Evolutionary conservation across 2,113 vertebrate species (phyloP).

Genomic region (Notarius lentiginosus): DNA sequence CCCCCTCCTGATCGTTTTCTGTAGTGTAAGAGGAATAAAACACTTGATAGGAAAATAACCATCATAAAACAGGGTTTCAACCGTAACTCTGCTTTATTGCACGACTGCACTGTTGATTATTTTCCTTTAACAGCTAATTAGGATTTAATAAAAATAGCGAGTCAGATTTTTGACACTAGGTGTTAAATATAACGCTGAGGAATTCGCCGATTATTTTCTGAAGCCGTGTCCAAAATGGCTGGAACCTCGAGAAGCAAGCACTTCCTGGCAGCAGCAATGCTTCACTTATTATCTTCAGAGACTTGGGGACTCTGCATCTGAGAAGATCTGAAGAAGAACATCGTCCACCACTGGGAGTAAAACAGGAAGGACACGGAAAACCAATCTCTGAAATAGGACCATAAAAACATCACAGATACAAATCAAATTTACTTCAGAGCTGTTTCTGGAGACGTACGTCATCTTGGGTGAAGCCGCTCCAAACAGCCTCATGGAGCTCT

Average conservation of each 20-base stretch:
- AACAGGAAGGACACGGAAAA: background rate
- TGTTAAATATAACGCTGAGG: too few species aligned
- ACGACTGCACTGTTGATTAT: too few species aligned
- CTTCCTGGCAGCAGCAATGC: too few species aligned
- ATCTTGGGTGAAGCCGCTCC: background rate
- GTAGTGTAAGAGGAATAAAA: background rate
- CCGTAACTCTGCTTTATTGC: background rate
- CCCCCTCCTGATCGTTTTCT: background rate
- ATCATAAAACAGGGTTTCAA: background rate
- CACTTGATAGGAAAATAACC: background rate
- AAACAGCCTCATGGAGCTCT: background rate
- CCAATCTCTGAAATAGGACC: background rate
- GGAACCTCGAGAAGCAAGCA: background rate
- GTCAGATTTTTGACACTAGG: too few species aligned
- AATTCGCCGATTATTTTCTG: background rate
- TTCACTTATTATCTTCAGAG: background rate
- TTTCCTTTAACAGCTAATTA: background rate
- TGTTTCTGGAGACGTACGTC: background rate
- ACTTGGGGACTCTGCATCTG: background rate
- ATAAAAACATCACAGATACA: background rate
- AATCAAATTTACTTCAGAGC: background rate
- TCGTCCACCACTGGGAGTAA: background rate
- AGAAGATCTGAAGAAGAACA: background rate
- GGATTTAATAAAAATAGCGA: too few species aligned
- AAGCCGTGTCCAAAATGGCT: background rate